These are phyloP conservation scores for Acanthurus tractus DNA, from an alignment of 2,797 vertebrate species.

Conservation along the genomic window DNA sequence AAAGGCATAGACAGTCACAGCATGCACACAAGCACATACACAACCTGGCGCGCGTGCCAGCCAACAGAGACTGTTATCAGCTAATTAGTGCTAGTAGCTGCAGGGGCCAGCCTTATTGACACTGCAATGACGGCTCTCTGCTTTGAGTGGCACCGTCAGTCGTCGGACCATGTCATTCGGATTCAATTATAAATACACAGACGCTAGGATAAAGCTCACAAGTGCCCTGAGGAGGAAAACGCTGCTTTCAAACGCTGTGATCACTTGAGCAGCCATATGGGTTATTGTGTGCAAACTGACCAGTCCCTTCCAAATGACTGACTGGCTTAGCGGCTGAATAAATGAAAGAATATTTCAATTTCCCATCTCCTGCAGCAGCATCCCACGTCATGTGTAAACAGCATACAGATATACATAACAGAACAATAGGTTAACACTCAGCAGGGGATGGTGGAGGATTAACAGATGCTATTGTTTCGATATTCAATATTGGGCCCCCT, in stretches of 20 bases:
- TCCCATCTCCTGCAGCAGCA: neutral
- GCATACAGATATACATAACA: constrained; percentile 17
- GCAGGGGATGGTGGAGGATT: constrained; percentile 7
- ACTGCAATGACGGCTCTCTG: constrained; percentile 59
- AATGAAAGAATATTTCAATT: constrained; percentile 21
- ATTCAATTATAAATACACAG: constrained; percentile 64
- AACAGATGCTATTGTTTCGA: constrained; percentile 58
- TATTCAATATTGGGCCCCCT: constrained; percentile 40
- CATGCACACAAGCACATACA: constrained; percentile 21
- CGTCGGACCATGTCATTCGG: constrained; percentile 42
- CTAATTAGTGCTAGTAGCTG: constrained; percentile 76
- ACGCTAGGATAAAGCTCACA: constrained; percentile 19
- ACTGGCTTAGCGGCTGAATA: neutral
- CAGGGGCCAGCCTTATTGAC: constrained; percentile 68
- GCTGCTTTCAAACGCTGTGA: constrained; percentile 21
- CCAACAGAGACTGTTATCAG: constrained; percentile 65
- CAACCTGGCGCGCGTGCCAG: constrained; percentile 41
- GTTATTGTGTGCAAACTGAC: constrained; percentile 33
- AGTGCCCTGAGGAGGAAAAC: neutral
- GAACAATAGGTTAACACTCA: constrained; percentile 38
- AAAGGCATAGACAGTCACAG: constrained; percentile 8
- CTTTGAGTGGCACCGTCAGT: constrained; percentile 65
- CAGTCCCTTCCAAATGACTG: constrained; percentile 20
- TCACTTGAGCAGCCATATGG: constrained; percentile 22
- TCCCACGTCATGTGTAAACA: neutral